Evolutionary conservation across 2,113 vertebrate genomes (phyloP), one percentile per base, ranked within the genome.

Genomic region (Oophaga pumilio): DNA sequence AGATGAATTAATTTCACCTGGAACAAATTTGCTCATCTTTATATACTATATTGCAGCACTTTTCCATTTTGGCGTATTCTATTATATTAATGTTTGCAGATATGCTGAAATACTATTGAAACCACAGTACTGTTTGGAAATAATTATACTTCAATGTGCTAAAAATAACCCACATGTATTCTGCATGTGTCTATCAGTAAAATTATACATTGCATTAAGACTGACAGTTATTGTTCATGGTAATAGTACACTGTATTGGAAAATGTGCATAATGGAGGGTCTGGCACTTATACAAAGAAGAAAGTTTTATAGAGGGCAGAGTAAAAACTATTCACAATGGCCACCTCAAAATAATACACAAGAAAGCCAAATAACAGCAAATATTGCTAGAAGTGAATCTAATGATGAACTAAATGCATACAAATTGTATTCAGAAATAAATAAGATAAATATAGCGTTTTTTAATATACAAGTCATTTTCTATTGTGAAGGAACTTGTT

Each of bases 251-350:
- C 7, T 71, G 11, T 69, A 69, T 69, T 43, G 26, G 14, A 18
- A 71, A 71, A 73, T 73, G 69, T 73, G 28, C 28, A 73, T 73
- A 73, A 73, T 73, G 69, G 69, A 73, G 69, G 33, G 6, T 43
- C 69, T 73, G 69, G 71, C 71, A 74, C 22, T 50, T 74, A 74
- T 50, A 50, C 33, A 74, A 74, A 74, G 71, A 12, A 22, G 12
- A 2, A 50, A 2, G 17, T 74, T 74, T 74, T 74, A 74, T 74
- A 22, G 33, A 74, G 17, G 15, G 43, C 71, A 74, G 71, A 74
- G 18, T 74, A 74, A 74, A 22, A 74, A 74, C 24, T 26, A 28
- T 14, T 43, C 50, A 50, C 71, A 74, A 49, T 74, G 71, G 50
- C 43, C 18, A 74, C 71, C 49, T 74, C 71, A 50, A 43, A 49